These are phyloP conservation scores for Sinocyclocheilus anophthalmus DNA, from an alignment of 2,113 vertebrate genomes.

Conservation along the genomic window DNA sequence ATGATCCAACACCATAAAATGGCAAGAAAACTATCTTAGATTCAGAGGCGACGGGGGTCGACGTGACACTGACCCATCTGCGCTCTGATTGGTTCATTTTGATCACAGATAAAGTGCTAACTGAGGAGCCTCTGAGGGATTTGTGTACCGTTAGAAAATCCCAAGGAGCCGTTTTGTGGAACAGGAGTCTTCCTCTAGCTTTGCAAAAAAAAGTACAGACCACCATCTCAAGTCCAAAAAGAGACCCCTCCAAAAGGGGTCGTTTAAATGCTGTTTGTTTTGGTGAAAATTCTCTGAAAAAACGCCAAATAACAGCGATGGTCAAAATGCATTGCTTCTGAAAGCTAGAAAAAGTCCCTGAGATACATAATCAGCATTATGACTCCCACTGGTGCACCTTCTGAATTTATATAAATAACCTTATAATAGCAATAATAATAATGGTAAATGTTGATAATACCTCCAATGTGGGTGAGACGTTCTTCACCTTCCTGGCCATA, in stretches of 20 bases:
- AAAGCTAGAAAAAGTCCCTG: slow-evolving; percentile 81
- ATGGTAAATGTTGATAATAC: slow-evolving; percentile 44
- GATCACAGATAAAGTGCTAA: slow-evolving; percentile 81
- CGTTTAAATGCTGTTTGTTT: slow-evolving; percentile 55
- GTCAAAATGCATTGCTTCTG: slow-evolving; percentile 74
- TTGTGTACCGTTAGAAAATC: slow-evolving; percentile 71
- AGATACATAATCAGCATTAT: slow-evolving; percentile 76
- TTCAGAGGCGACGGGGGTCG: slow-evolving; percentile 46
- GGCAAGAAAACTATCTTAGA: slow-evolving; percentile 57
- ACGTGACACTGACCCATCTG: background rate
- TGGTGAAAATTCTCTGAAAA: slow-evolving; percentile 57
- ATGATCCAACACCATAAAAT: slow-evolving; percentile 68
- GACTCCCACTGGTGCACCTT: slow-evolving; percentile 68
- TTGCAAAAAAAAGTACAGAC: slow-evolving; percentile 56
- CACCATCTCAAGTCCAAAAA: slow-evolving; percentile 46
- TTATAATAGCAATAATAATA: slow-evolving; percentile 35
- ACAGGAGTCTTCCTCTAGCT: slow-evolving; percentile 61
- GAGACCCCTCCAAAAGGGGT: slow-evolving; percentile 24
- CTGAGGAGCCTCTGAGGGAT: slow-evolving; percentile 71
- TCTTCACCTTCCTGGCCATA: slow-evolving; percentile 46
- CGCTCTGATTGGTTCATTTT: slow-evolving; percentile 53
- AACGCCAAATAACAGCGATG: slow-evolving; percentile 70
- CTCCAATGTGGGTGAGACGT: slow-evolving; percentile 51
- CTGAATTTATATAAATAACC: slow-evolving; percentile 62
- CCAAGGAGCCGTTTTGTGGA: slow-evolving; percentile 58